Percentiles rank a stretch among this genome's conserved stretches.
Evolutionary conservation across 2,797 vertebrate species (phyloP).

Genomic region (Trachurus trachurus): DNA sequence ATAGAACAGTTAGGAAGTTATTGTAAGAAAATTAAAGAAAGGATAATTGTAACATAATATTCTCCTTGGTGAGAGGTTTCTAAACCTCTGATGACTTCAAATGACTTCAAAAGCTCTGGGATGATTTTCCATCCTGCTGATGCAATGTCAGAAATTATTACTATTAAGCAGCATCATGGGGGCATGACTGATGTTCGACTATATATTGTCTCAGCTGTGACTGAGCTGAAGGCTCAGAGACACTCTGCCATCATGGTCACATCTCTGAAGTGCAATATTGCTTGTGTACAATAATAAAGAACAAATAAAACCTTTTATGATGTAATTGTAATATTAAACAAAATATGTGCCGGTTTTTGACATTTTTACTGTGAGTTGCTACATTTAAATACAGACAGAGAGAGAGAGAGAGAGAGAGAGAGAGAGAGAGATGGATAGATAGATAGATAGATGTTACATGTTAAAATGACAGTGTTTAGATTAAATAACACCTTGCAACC

Average conservation of each 20-base stretch:
- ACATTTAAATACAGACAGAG: too few relatives aligned
- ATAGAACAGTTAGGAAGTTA: not conserved
- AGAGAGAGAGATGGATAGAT: too few relatives aligned
- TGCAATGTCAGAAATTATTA: not conserved
- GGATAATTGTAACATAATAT: not conserved
- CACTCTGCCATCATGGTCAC: not conserved
- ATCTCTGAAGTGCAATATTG: not conserved
- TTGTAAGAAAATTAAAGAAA: not conserved
- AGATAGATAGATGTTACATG: not conserved
- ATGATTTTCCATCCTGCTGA: conserved; percentile 3
- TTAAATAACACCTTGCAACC: not conserved
- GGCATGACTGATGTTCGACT: not conserved
- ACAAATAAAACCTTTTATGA: too few relatives aligned
- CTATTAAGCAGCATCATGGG: not conserved
- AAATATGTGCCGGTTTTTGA: not conserved
- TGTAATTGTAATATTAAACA: not conserved
- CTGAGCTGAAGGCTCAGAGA: not conserved
- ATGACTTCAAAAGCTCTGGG: not conserved
- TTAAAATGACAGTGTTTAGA: not conserved
- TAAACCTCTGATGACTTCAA: not conserved
- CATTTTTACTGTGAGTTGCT: too few relatives aligned
- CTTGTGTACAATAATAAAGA: not conserved
- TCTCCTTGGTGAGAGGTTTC: not conserved
- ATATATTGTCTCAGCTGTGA: not conserved
- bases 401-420: too few relatives aligned